Base-by-base conservation (phyloP, 1,140 invertebrate genomes). In the Battus philenor region DNA sequence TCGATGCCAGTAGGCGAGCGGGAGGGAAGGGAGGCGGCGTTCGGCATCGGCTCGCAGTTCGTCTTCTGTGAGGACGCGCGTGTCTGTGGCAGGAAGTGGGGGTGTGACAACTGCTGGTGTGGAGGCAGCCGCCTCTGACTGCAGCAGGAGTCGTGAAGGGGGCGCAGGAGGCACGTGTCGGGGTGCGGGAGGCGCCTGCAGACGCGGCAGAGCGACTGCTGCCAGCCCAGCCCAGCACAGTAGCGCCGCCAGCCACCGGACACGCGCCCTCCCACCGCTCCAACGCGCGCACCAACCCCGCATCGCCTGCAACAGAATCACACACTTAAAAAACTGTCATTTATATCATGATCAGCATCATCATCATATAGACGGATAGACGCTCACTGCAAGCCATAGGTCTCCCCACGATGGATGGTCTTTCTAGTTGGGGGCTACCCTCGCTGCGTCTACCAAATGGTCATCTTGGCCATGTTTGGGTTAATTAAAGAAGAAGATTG, bases 1-100 rank as follows among this genome's bases (percentile, higher is more conserved):
- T 45, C 90, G 91, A 60, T 91, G 91, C 94, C 94, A 95, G 71
- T 94, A 95, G 29, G 90, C 88, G n/a, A 95, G 90, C 0, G 95
- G 95, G 2, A 96, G 75, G 50, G 93, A 95, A 1, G 94, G 94
- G 54, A 95, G 87, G 11, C 90, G 86, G 8, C 90, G 87, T 65
- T 94, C 91, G 22, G 94, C 91, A 56, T 95, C 92, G 6, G 90
- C 89, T 13, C 95, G 90, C 17, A 96, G 78, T 62, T 92, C 90
- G 7, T 93, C 91, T 60, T 96, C 95, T n/a, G 88, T 89, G 8
- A 90, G 88, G 13, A 88, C 88, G 18, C 90, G 88, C 34, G 89
- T 90, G 83, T 90, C 84, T 2, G 91, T 91, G 82, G 39, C 84
- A 27, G 18, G 74, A 58, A 50, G 85, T 34, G 75, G 60, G 29